Percentiles rank a stretch among this genome's conserved stretches.
Evolutionary conservation across 2,797 vertebrate genomes (phyloP).

Genomic region (Geotrypetes seraphini): DNA sequence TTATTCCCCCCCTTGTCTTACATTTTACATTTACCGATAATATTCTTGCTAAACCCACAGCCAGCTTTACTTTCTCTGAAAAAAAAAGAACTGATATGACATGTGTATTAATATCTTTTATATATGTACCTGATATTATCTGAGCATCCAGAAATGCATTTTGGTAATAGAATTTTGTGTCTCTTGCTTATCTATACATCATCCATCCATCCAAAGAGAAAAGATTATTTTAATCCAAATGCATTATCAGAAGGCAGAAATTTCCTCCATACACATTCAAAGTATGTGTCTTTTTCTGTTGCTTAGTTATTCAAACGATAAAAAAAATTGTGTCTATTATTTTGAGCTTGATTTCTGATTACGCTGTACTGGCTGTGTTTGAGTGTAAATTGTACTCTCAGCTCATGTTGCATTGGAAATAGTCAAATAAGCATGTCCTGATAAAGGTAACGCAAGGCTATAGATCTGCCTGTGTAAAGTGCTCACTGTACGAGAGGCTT

Average conservation of each 20-base stretch:
- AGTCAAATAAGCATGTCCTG: conserved; percentile 2
- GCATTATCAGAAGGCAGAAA: conserved; percentile 49
- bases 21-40: no score
- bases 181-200: conserved; percentile 42
- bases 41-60: no score
- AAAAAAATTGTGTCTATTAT: conserved; percentile 27
- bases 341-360: conserved; percentile 29
- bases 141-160: conserved; percentile 32
- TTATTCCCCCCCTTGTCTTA: no score
- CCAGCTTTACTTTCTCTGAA: no score
- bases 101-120: conserved; percentile 32
- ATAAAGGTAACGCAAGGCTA: background rate
- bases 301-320: conserved; percentile 36
- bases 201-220: conserved; percentile 46
- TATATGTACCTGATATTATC: conserved; percentile 34
- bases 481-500: no score
- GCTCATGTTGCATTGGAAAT: conserved; percentile 6
- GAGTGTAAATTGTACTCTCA: conserved; percentile 22
- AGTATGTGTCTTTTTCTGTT: conserved; percentile 28
- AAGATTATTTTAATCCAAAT: conserved; percentile 43
- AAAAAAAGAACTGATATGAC: conserved; percentile 25
- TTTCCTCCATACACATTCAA: conserved; percentile 37
- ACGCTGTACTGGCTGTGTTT: conserved; percentile 14
- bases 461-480: background rate
- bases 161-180: conserved; percentile 44